Conservation (phyloP, 2,113 vertebrate genomes). For the Cebidichthys violaceus region DNA sequence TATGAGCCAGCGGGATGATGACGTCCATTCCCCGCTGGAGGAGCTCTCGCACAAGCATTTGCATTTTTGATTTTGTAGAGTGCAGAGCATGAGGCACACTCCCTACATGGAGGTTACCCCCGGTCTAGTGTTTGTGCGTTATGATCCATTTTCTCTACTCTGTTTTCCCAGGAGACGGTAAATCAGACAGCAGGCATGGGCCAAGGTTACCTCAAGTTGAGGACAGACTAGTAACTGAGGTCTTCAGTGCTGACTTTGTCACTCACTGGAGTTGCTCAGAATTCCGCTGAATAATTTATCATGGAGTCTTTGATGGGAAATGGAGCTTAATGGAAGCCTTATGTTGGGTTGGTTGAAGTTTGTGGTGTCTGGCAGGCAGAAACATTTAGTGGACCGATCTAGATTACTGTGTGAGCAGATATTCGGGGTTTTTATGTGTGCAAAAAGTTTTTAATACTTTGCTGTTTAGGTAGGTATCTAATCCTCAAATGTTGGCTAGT, state of each 20-base stretch:
- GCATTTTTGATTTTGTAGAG: constrained; percentile 64
- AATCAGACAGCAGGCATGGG: constrained; percentile 41
- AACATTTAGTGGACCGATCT: neutral
- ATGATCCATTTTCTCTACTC: constrained; percentile 54
- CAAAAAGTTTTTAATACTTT: neutral
- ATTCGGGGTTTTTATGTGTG: neutral
- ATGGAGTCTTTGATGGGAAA: constrained; percentile 37
- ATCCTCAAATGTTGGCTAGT: neutral
- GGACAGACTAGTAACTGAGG: constrained; percentile 32
- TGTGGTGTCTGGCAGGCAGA: constrained; percentile 19
- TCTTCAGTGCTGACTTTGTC: constrained; percentile 13
- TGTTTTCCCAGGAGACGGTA: constrained; percentile 47
- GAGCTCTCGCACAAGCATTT: constrained; percentile 55
- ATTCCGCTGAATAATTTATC: constrained; percentile 49
- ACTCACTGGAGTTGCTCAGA: constrained; percentile 20
- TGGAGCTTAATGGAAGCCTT: constrained; percentile 13
- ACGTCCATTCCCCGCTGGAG: constrained; percentile 29
- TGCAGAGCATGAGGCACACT: constrained; percentile 32
- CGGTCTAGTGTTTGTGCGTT: constrained; percentile 25
- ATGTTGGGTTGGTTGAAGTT: constrained; percentile 6
- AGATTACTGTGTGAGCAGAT: neutral
- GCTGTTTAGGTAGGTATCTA: neutral
- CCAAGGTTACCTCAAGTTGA: constrained; percentile 33
- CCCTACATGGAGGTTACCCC: constrained; percentile 48
- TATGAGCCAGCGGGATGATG: constrained; percentile 38